Evolutionary conservation across 2,888 invertebrate genomes (phyloP), one percentile per base, ranked within the genome.

Genomic region (Brachyptera putata): DNA sequence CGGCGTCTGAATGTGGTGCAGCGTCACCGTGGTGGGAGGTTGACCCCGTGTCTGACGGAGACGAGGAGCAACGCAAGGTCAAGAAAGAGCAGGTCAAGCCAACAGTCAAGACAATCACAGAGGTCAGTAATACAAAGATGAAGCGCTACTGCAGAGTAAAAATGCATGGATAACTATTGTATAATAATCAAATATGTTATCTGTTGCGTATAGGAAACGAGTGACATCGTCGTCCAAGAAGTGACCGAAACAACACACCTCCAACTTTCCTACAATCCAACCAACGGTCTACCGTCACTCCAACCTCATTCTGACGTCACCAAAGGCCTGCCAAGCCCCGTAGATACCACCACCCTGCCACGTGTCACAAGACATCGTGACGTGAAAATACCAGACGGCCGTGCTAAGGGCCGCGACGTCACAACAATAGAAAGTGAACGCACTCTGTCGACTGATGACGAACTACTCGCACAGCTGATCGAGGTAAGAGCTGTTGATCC

Each of bases 1-100:
- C 84, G 1, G 84, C 84, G 11, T 85, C 84, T 1, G 84, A 84
- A 70, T 83, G 82, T 65, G 84, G 84, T 61, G 77, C 78, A 39
- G 79, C 78, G 58, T 76, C 78, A 0, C 80, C 82, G 21, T 82
- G 81, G 71, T 82, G 82, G 77, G 79, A 80, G 60, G 75, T 76
- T 63, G 81, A 79, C 24, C 64, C 57, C n/a, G 24, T 46, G 24
- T 55, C 46, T 3, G 56, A 57, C 50, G 50, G 58, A 21, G 65
- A 36, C 16, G 53, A 79, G 78, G 66, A 77, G 75, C 58, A 70
- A 72, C 48, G 59, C 68, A 60, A 30, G 24, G 21, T 9, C 14
- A 50, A 26, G 26, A n/a, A 5, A 30, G 26, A 18, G 53, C 11
- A 11, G 49, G 13, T 34, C 21, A 5, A 2, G 1, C 34, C 34